A percentile compares a stretch with the other conserved stretches of the same genome.
phyloP scores from a whole-genome alignment of 2,797 vertebrate genomes.

The Rhabdophis nuchalis region DNA sequence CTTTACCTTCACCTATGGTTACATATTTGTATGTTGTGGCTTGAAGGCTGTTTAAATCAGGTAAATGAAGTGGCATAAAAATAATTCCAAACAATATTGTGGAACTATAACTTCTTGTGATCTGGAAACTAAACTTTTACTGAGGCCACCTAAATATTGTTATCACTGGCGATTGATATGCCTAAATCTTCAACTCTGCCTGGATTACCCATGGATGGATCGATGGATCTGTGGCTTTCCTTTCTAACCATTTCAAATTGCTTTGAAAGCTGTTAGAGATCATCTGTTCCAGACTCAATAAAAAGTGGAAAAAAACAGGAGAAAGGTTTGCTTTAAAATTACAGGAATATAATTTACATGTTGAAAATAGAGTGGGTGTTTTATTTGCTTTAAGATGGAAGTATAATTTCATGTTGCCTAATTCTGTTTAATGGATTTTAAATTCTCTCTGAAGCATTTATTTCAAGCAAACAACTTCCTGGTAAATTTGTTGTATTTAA shows the following conservation, averaged over 20 bases:
- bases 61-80: background rate
- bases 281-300: background rate
- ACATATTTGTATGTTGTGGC: background rate
- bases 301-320: background rate
- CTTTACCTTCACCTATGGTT: background rate
- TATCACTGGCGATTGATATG: background rate
- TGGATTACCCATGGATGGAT: background rate
- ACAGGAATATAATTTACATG: background rate
- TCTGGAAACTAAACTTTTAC: background rate
- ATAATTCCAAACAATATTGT: background rate
- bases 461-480: slow-evolving; percentile 15
- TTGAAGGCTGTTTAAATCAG: background rate
- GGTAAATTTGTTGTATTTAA: slow-evolving; percentile 23
- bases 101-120: background rate
- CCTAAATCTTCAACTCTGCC: background rate
- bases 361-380: background rate
- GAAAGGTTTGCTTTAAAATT: background rate
- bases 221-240: background rate
- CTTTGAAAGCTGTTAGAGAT: background rate
- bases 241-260: background rate
- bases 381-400: slow-evolving; percentile 48
- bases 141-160: background rate
- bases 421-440: slow-evolving; percentile 35
- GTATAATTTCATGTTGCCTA: slow-evolving; percentile 32
- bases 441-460: slow-evolving; percentile 17